phyloP scores from a whole-genome alignment of 2,797 vertebrate genomes.

The Pogonophryne albipinna region DNA sequence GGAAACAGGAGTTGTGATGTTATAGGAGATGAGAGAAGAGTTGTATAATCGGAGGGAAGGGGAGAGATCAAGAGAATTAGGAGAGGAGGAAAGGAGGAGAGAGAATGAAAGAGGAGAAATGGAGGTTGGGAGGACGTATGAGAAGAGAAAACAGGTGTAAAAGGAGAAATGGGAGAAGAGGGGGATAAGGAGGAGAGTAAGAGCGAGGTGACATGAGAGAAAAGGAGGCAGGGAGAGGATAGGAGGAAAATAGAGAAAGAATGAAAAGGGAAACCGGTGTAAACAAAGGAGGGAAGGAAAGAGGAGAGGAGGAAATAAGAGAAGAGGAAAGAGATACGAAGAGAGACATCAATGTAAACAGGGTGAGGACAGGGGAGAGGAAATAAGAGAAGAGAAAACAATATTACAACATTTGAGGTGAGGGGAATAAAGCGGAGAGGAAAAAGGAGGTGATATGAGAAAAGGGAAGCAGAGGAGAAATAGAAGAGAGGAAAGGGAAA shows the following conservation, averaged over 20 bases:
- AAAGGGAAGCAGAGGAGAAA: background rate
- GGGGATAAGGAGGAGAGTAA: too few species aligned
- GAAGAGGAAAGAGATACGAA: background rate
- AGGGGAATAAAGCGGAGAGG: too few species aligned
- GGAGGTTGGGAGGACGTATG: background rate
- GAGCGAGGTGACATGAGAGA: background rate
- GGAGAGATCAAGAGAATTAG: background rate
- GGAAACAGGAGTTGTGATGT: background rate
- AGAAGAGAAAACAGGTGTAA: background rate
- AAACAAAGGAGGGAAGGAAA: too few species aligned
- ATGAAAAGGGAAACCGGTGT: too few species aligned
- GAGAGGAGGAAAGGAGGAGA: background rate
- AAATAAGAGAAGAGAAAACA: too few species aligned
- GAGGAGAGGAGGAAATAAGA: too few species aligned
- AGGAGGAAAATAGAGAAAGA: background rate
- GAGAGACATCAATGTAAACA: too few species aligned
- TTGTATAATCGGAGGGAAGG: background rate
- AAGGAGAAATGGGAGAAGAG: background rate
- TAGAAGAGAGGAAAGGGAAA: background rate
- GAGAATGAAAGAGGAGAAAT: background rate
- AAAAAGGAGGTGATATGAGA: too few species aligned
- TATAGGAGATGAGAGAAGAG: background rate
- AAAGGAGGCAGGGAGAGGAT: too few species aligned
- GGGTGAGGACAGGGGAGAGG: background rate
- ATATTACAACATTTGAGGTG: too few species aligned